Evolutionary conservation across 2,113 vertebrate genomes (phyloP), one percentile per base, ranked within the genome.

Genomic region (Syrrhaptes paradoxus): DNA sequence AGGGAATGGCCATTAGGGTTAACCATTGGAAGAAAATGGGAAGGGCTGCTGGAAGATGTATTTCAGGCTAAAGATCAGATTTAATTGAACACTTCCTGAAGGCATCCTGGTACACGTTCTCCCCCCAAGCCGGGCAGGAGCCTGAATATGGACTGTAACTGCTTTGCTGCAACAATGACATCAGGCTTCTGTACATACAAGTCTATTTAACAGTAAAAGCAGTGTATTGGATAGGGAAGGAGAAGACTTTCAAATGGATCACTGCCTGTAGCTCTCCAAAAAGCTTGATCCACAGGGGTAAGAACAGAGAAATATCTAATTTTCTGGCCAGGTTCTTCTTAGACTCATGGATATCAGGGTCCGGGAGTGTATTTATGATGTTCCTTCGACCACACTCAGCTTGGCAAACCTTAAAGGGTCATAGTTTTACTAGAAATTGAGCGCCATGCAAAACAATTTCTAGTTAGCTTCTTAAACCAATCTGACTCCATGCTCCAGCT

Each of bases 401-500:
- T 59, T 67, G 25, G n/a, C 11, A 81, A 86, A 73, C 13, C 17
- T 52, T 48, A 52, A 72, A 83, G n/a, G 15, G 24, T 57, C 17
- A 34, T 7, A 41, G 20, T 29, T 78, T 54, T 81, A 55, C 36
- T 46, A 21, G n/a, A 81, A 94, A 78, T 5, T 31, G 5, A 48
- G n/a, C 19, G 8, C 34, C 32, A 29, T 21, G 68, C 61, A 41
- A 55, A 79, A 41, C 13, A 75, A 68, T 34, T 73, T 65, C 55
- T 80, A 55, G 38, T 51, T 72, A 76, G 25, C 21, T 77, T 49
- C 34, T 84, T 65, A 72, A 61, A 84, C 16, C 34, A 24, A 46
- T 41, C 17, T 73, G 18, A 36, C 38, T n/a, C 19, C 10, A 22
- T 48, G 55, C 13, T 66, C 0, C 0, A 51, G 36, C 17, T 11